Base-by-base conservation (phyloP, 2,113 vertebrate genomes). In the Lepus europaeus region DNA sequence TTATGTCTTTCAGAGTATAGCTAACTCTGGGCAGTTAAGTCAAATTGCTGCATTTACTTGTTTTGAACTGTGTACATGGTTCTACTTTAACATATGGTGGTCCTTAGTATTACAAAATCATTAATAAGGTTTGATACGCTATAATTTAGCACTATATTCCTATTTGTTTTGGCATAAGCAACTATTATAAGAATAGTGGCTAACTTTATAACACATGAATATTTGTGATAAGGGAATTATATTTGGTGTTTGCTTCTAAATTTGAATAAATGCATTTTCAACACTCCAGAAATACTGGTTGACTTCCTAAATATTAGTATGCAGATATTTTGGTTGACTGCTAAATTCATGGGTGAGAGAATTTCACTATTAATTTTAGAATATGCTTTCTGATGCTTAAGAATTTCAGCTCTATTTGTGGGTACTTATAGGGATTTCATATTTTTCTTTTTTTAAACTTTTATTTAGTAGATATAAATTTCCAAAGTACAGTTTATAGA, bases 201-300 rank as follows among this genome's bases (percentile, higher is more conserved):
- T 66, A 81, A 22, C 17, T 53, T 93, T 76, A 66, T 3, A 39
- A 70, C 12, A 59, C 7, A 56, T 22, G 0, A 19, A 39, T 22
- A 63, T n/a, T 53, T 45, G 29, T 68, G 69, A 25, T 64, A 73
- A 68, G 59, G 63, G 1, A 63, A 61, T 61, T 92, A 14, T 64
- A 79, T 45, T 83, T 78, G 29, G 74, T 53, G 87, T 56, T 20
- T 59, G 69, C 19, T 17, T n/a, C 22, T 86, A n/a, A 85, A 33
- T 90, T 88, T 66, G n/a, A 81, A 59, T 83, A 8, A 92, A 81
- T 92, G 17, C n/a, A 49, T 77, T 77, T 78, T 95, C 61, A 83
- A 45, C 36, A 84, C 5, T 25, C 9, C 14, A 80, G 25, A 64
- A 63, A 84, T 61, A 74, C 23, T 86, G 11, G 8, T 64, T 73